Evolutionary conservation across 2,113 vertebrate genomes (phyloP).

Genomic region (Grammomys dolichurus): DNA sequence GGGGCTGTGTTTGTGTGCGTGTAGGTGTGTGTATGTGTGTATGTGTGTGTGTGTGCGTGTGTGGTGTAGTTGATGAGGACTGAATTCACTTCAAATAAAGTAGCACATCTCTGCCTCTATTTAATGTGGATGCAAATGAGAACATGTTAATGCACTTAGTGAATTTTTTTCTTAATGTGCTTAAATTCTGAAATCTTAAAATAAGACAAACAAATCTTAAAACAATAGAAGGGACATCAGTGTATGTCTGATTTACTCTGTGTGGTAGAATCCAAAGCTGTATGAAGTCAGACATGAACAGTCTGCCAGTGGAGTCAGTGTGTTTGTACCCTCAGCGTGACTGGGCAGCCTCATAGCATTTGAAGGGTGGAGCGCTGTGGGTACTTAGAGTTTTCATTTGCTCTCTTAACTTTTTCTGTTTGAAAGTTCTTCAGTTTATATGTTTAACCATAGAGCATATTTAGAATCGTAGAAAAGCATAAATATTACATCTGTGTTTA

Average conservation of each 20-base stretch:
- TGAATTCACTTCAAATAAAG: conserved; percentile 27
- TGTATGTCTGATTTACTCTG: background rate
- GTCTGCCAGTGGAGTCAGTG: conserved; percentile 9
- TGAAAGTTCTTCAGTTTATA: conserved; percentile 1
- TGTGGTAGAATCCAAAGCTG: background rate
- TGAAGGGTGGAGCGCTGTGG: background rate
- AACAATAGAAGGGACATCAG: background rate
- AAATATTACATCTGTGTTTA: conserved; percentile 27
- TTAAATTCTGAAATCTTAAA: conserved; percentile 11
- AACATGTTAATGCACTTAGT: background rate
- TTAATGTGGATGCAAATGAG: background rate
- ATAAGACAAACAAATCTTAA: background rate
- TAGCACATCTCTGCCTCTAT: background rate
- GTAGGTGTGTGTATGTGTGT: background rate
- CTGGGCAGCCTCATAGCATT: conserved; percentile 33
- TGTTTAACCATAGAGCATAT: conserved; percentile 17
- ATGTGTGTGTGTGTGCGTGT: background rate
- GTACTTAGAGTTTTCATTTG: background rate
- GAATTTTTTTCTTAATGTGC: background rate
- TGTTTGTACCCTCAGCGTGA: background rate
- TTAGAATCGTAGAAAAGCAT: conserved; percentile 17
- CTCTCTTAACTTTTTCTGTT: background rate
- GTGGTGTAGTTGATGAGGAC: background rate
- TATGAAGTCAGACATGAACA: background rate
- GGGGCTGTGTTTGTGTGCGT: background rate